A percentile compares a stretch with the other conserved stretches of the same genome.
Conservation (phyloP, 2,797 vertebrate genomes). For the Sciaenops ocellatus region DNA sequence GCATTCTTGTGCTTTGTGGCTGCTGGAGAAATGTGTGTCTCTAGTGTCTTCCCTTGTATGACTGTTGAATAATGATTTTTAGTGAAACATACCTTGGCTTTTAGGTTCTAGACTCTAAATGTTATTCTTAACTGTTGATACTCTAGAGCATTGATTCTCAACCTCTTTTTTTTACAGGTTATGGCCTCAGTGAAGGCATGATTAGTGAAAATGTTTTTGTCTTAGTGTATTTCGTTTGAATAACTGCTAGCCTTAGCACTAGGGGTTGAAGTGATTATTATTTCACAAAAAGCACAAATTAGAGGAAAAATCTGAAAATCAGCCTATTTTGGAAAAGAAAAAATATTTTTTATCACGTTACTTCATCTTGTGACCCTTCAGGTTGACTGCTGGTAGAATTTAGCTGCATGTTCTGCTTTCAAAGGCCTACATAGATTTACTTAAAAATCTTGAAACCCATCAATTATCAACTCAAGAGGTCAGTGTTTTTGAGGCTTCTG, state of each 20-base stretch:
- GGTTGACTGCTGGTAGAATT: not conserved
- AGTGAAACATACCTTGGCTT: not conserved
- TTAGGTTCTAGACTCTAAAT: slow-evolving; percentile 12
- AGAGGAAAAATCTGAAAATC: too few relatives aligned
- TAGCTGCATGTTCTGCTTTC: not conserved
- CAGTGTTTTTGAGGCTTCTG: too few relatives aligned
- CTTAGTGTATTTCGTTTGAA: not conserved
- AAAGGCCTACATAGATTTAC: not conserved
- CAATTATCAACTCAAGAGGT: too few relatives aligned
- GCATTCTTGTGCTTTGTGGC: slow-evolving; percentile 26
- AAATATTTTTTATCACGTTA: too few relatives aligned
- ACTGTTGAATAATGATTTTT: slow-evolving; percentile 15
- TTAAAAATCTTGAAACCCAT: too few relatives aligned
- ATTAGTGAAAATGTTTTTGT: not conserved
- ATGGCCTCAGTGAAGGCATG: not conserved
- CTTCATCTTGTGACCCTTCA: not conserved
- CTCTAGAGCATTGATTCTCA: slow-evolving; percentile 1
- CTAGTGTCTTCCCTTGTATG: not conserved
- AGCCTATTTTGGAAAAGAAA: not conserved
- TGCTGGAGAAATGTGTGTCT: slow-evolving; percentile 4
- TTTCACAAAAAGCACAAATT: not conserved
- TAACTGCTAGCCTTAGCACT: not conserved
- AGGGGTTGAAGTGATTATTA: not conserved
- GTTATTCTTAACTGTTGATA: slow-evolving; percentile 9
- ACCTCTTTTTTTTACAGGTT: slow-evolving; percentile 4